Evolutionary conservation across 2,888 invertebrate genomes (phyloP).

Genomic region (Protonemura montana): DNA sequence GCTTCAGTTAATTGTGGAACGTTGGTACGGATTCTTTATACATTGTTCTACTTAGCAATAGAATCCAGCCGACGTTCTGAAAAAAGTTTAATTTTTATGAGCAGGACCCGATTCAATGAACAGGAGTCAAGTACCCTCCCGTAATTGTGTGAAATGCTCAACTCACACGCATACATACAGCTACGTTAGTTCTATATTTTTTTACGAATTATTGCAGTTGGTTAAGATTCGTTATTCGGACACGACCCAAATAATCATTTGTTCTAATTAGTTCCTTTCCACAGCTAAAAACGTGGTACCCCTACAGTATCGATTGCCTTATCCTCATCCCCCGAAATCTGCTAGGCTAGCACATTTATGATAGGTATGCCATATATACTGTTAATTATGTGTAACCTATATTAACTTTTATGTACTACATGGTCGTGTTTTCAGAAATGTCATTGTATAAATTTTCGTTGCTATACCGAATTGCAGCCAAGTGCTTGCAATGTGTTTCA

Average conservation of each 20-base stretch:
- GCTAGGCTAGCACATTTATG: neutral
- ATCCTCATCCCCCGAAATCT: neutral
- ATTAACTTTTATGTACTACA: constrained; percentile 12
- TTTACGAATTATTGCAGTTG: neutral
- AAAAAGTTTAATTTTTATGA: neutral
- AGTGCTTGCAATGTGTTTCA: neutral
- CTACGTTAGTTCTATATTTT: neutral
- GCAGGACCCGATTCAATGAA: neutral
- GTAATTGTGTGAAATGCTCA: neutral
- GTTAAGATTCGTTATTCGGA: constrained; percentile 21
- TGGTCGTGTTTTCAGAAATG: neutral
- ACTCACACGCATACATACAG: neutral
- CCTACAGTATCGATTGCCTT: constrained; percentile 9
- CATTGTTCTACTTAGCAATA: constrained; percentile 34
- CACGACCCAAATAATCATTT: constrained; percentile 30
- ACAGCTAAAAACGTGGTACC: neutral
- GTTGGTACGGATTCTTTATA: constrained; percentile 35
- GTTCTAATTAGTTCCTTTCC: constrained; percentile 22
- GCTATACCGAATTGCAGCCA: neutral
- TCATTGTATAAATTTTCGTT: neutral
- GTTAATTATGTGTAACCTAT: neutral
- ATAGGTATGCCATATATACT: neutral
- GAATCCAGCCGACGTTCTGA: constrained; percentile 31
- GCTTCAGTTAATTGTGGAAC: neutral
- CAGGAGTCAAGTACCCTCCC: neutral